phyloP scores from a whole-genome alignment of 2,797 vertebrate species.

The Leptodactylus fallax region DNA sequence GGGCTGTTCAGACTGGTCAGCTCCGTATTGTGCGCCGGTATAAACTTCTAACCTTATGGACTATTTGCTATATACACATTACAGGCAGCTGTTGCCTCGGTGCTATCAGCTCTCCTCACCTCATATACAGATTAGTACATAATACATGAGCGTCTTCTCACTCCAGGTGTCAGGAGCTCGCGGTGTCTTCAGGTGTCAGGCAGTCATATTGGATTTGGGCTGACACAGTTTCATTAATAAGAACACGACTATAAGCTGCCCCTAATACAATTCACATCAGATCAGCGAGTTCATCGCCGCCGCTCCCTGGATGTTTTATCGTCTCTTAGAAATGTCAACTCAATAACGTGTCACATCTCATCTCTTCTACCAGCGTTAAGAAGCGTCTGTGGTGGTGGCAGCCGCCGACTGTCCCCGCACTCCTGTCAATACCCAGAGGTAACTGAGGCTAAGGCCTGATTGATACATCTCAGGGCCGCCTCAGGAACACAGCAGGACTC shows the following conservation, averaged over 20 bases:
- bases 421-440: background rate
- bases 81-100: background rate
- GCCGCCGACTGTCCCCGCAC: background rate
- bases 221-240: constrained; percentile 37
- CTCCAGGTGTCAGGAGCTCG: background rate
- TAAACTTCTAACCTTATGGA: too few relatives aligned
- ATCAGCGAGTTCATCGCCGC: constrained; percentile 14
- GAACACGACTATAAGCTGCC: constrained; percentile 24
- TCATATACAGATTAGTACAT: background rate
- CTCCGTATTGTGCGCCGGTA: too few relatives aligned
- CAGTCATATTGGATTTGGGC: constrained; percentile 1
- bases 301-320: constrained; percentile 2
- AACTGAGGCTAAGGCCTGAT: background rate
- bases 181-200: background rate
- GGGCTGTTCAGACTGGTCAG: too few relatives aligned
- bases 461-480: background rate
- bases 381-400: background rate
- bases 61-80: background rate
- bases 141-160: background rate
- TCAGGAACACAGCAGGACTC: background rate
- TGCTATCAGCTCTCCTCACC: background rate
- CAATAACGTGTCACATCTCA: constrained; percentile 47
- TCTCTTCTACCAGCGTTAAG: background rate
- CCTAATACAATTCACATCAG: background rate
- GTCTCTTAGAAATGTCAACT: constrained; percentile 42